Conservation (phyloP, 1,140 invertebrate genomes). For the Hyposmocoma kahamanoa region DNA sequence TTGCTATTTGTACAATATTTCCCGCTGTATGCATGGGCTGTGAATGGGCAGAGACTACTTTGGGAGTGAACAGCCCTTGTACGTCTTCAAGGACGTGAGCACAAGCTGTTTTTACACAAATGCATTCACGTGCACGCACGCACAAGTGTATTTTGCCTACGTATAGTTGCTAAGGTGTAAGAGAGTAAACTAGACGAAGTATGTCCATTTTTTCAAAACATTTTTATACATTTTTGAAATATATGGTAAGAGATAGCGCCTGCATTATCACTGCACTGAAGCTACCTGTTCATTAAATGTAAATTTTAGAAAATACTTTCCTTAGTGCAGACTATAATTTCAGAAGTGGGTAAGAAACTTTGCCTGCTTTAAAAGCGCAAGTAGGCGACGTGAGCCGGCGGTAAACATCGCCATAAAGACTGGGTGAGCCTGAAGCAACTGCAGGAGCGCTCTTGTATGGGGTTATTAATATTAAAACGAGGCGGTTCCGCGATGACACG, state of each 20-base stretch:
- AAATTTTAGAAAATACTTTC: too few relatives aligned
- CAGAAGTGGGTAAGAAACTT: background rate
- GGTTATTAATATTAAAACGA: conserved; percentile 66
- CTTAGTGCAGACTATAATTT: background rate
- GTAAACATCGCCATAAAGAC: conserved; percentile 64
- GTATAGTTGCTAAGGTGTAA: too few relatives aligned
- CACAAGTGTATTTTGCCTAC: conserved; percentile 32
- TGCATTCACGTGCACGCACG: conserved; percentile 63
- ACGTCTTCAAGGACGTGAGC: conserved; percentile 42
- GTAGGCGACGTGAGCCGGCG: conserved; percentile 23
- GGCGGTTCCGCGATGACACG: conserved; percentile 21
- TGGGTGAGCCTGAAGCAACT: conserved; percentile 33
- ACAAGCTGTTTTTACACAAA: conserved; percentile 44
- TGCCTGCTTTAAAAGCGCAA: conserved; percentile 1
- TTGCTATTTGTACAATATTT: background rate
- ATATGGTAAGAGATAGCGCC: too few relatives aligned
- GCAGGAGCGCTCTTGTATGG: conserved; percentile 48
- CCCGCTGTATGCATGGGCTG: background rate
- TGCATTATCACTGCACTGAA: too few relatives aligned
- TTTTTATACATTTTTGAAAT: too few relatives aligned
- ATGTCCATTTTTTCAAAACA: too few relatives aligned
- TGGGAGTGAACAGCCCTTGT: conserved; percentile 46
- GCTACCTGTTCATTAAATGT: too few relatives aligned
- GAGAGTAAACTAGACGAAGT: too few relatives aligned
- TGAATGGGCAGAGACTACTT: conserved; percentile 20